phyloP scores from a whole-genome alignment of 2,888 invertebrate species.

The Tetranychus piercei region DNA sequence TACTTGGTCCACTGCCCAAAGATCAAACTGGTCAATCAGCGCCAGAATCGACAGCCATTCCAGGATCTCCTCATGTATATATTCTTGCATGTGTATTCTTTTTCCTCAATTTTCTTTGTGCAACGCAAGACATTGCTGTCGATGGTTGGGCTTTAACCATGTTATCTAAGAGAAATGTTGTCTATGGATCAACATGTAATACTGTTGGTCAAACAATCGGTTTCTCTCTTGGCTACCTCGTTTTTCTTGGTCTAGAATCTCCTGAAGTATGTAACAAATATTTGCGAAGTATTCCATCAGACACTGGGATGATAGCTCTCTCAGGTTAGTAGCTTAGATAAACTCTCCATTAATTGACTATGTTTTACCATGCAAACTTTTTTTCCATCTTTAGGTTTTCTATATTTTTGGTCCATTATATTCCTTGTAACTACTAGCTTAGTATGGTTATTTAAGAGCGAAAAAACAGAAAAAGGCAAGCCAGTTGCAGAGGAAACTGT shows the following conservation, averaged over 20 bases:
- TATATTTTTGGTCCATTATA: conserved; percentile 82
- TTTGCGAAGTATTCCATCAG: conserved; percentile 49
- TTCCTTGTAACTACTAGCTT: conserved; percentile 77
- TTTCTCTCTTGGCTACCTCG: conserved; percentile 83
- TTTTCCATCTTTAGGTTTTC: conserved; percentile 46
- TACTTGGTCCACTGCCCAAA: conserved; percentile 45
- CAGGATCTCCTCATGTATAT: conserved; percentile 46
- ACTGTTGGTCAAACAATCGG: conserved; percentile 96
- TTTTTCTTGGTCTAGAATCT: conserved; percentile 89
- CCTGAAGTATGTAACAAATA: conserved; percentile 87
- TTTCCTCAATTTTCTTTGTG: conserved; percentile 78
- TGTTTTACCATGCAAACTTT: neutral
- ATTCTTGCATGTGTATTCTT: conserved; percentile 71
- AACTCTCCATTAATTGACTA: neutral
- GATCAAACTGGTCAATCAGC: conserved; percentile 29
- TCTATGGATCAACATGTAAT: conserved; percentile 96
- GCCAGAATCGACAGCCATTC: neutral
- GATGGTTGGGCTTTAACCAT: conserved; percentile 99
- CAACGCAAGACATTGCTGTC: conserved; percentile 97
- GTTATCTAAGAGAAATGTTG: conserved; percentile 82
- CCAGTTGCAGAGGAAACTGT: conserved; percentile 35
- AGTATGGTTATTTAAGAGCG: conserved; percentile 62
- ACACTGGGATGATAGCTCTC: conserved; percentile 45
- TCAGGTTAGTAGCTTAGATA: conserved; percentile 23
- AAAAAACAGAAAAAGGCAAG: conserved; percentile 27